These are phyloP conservation scores for Monomorium pharaonis DNA, from an alignment of 1,140 invertebrate genomes.

Conservation along the genomic window DNA sequence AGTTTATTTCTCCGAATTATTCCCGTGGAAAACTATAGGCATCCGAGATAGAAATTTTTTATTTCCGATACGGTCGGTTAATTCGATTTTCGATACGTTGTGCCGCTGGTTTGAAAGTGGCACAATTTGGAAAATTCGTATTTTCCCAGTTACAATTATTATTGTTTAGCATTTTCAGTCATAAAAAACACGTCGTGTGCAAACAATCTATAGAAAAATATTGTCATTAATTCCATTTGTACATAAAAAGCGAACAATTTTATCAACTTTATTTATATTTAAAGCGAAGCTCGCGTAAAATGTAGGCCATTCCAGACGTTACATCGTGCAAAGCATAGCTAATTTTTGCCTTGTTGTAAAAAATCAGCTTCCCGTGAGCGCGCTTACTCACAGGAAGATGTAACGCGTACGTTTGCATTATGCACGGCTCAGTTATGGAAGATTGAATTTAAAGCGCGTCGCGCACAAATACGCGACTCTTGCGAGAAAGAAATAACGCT, in stretches of 20 bases:
- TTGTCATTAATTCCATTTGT: background rate
- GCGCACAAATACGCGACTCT: slow-evolving; percentile 12
- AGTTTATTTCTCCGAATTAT: slow-evolving; percentile 28
- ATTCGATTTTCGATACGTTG: slow-evolving; percentile 2
- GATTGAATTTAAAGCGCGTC: slow-evolving; percentile 50
- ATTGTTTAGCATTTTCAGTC: background rate
- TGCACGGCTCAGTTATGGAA: slow-evolving; percentile 32
- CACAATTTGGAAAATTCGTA: background rate
- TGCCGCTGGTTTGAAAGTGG: background rate
- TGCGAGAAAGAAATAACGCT: slow-evolving; percentile 28
- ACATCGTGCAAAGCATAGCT: background rate
- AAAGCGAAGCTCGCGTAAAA: background rate
- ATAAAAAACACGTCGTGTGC: background rate
- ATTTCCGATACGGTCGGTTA: slow-evolving; percentile 22
- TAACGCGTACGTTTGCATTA: background rate
- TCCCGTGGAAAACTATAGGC: slow-evolving; percentile 4
- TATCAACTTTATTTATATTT: background rate
- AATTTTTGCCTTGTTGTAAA: slow-evolving; percentile 5
- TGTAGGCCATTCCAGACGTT: background rate
- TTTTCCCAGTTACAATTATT: background rate
- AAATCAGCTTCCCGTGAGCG: background rate
- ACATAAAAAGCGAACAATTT: background rate
- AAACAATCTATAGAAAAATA: background rate
- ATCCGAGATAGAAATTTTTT: slow-evolving; percentile 38
- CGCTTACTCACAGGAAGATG: background rate